Evolutionary conservation across 2,888 invertebrate genomes (phyloP), one percentile per base, ranked within the genome.

Genomic region (Adela reaumurella): DNA sequence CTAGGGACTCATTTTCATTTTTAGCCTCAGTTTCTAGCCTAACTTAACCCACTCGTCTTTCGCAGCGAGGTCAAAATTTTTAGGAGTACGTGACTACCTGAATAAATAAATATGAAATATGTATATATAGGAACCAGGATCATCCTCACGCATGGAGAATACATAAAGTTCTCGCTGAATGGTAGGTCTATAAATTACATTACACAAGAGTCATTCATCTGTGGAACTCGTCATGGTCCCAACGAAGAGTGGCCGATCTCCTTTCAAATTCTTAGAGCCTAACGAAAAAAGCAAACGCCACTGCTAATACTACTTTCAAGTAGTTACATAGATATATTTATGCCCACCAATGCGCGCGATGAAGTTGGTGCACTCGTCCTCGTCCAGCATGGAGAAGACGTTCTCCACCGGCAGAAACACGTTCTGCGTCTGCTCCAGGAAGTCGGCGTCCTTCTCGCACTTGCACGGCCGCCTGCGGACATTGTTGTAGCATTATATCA

Each of bases 351-450:
- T 74, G 51, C 76, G 62, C 28, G 80, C 69, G 46, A 68, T 76
- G 55, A 74, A 80, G 55, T 80, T 78, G 58, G 72, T 64, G 41
- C 65, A 58, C 54, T 77, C 77, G 14, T 57, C 60, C 45, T 70
- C 71, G 52, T 80, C 80, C 55, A 80, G 63, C 80, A 80, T 80
- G 19, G 79, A 78, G 57, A 80, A 76, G 43, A 80, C 68, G 54
- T 79, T 79, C 65, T 80, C 80, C 49, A 80, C 73, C 28, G 80
- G 79, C 70, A 80, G 73, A 73, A 74, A 77, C 57, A 80, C 77
- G 56, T 80, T 80, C 58, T 80, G 79, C 19, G 74, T 78, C 59
- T 78, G 73, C 56, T 79, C 80, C 50, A 80, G 59, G 57, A 80
- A 80, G 57, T 80, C 80, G 18, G 80, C 77, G 52, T 80, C 80